Base-by-base conservation (phyloP, 2,888 invertebrate species). In the Melipona beecheii region DNA sequence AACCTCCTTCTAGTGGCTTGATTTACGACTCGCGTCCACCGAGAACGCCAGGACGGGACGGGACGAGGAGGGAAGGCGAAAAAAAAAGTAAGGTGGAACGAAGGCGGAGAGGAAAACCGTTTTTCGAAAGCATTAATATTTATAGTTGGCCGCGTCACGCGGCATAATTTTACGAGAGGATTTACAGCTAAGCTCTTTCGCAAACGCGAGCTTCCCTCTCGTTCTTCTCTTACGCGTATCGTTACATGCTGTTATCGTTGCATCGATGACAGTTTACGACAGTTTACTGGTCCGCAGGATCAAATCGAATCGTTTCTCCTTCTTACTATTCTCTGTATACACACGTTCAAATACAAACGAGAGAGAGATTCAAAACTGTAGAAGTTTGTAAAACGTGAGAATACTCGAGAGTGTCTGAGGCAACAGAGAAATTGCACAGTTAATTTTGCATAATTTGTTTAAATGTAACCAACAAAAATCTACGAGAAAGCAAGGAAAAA, bases 91-190 rank as follows among this genome's bases (percentile, higher is more conserved):
- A 78, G 85, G 80, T 84, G 84, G 80, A 86, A 86, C 77, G 84
- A 83, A 87, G 88, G 86, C 89, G 89, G 85, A 87, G 86, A 88
- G 89, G 90, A 91, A 92, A 89, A 89, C 87, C 87, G 87, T 91
- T 91, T 91, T 92, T 92, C 90, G 90, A 86, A 92, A 92, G 92
- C 93, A 93, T 94, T 93, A 93, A 93, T 93, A 94, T 93, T 94
- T 93, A 93, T 93, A 92, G 93, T 93, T 93, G 93, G 92, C 85
- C 87, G 92, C 90, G 91, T 90, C 87, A 90, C 83, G 84, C 87
- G 78, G 91, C 87, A 91, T 91, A 91, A 91, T 93, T 94, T 93
- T 92, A 93, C 92, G 92, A 93, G 90, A 89, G 90, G 91, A 92
- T 93, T 93, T 93, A 93, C 92, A 91, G 89, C 92, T 90, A 52